A percentile compares a stretch with the other conserved stretches of the same genome.
Conservation (phyloP, 2,797 vertebrate species). For the Cynodonichthys magdalenae region DNA sequence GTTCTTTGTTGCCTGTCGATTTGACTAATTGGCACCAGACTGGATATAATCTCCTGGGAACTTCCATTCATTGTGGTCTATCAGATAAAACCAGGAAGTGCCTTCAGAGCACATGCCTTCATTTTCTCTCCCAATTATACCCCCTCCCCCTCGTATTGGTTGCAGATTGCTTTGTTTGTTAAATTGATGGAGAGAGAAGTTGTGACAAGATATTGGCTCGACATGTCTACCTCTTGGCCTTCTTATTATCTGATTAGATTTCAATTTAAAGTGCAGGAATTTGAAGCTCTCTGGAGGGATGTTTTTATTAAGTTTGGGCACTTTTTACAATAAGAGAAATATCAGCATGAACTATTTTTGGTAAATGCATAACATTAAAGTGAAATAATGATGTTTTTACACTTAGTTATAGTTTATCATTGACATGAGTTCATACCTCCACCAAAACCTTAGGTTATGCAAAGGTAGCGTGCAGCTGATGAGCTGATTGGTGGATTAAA, state of each 20-base stretch:
- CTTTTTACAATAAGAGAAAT: neutral
- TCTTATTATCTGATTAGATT: conserved; percentile 1
- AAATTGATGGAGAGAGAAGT: conserved; percentile 14
- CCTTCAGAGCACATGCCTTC: conserved; percentile 17
- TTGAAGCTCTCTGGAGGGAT: neutral
- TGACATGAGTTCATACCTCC: too few species aligned
- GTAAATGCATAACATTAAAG: too few species aligned
- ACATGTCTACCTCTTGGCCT: neutral
- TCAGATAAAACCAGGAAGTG: conserved; percentile 60
- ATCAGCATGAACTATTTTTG: neutral
- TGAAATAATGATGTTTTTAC: too few species aligned
- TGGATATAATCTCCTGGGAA: conserved; percentile 61
- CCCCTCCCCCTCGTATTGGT: conserved; percentile 12
- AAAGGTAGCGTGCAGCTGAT: too few species aligned
- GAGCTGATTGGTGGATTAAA: too few species aligned
- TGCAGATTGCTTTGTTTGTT: conserved; percentile 37
- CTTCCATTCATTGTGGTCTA: conserved; percentile 46
- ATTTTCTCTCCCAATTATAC: conserved; percentile 22
- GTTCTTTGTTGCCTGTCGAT: conserved; percentile 21
- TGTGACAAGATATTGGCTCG: neutral
- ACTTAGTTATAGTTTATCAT: too few species aligned
- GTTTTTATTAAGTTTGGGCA: neutral
- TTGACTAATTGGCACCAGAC: conserved; percentile 50
- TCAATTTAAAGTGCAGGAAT: neutral
- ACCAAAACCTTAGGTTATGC: too few species aligned